phyloP scores from a whole-genome alignment of 2,113 vertebrate species.

The Chaetops frenatus region DNA sequence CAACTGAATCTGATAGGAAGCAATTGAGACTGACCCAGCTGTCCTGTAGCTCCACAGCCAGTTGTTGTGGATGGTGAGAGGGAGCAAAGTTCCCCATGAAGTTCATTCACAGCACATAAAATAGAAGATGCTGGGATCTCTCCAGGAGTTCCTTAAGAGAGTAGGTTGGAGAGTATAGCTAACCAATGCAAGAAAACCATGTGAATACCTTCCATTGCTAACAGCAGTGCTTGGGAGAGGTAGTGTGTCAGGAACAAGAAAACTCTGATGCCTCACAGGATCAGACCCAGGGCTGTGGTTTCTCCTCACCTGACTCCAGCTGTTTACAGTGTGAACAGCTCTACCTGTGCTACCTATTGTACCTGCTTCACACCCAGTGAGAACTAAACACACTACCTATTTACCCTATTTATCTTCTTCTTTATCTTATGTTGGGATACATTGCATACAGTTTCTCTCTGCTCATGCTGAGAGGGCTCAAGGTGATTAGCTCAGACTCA shows the following conservation, averaged over 20 bases:
- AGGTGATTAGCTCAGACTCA: background rate
- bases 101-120: background rate
- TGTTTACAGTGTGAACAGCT: background rate
- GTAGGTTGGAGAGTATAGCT: background rate
- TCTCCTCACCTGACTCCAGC: background rate
- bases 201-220: background rate
- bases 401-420: no score
- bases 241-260: background rate
- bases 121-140: background rate
- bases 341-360: background rate
- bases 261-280: background rate
- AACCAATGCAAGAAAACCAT: background rate
- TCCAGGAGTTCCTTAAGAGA: background rate
- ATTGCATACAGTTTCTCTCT: background rate
- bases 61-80: background rate
- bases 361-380: background rate
- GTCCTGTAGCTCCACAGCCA: background rate
- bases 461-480: background rate
- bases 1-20: background rate
- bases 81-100: background rate
- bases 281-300: background rate
- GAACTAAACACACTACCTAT: background rate
- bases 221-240: background rate
- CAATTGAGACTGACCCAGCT: background rate
- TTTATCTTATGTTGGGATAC: background rate